Percentiles rank a stretch among this genome's conserved stretches.
Conservation (phyloP, 2,797 vertebrate species). For the Bovichtus variegatus region DNA sequence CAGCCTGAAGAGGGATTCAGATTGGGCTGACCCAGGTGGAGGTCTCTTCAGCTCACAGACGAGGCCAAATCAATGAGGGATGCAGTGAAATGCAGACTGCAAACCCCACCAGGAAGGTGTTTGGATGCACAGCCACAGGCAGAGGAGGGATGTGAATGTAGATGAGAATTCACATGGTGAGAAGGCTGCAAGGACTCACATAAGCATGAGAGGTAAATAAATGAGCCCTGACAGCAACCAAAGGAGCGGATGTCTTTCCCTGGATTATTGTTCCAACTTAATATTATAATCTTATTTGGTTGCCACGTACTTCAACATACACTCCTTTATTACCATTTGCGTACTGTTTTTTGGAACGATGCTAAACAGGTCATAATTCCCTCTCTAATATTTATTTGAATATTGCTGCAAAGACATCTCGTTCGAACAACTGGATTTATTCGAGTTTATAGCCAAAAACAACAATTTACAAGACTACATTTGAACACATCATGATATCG, state of each 20-base stretch:
- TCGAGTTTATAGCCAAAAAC: too few relatives aligned
- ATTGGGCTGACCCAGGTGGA: slow-evolving; percentile 65
- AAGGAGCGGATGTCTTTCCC: slow-evolving; percentile 46
- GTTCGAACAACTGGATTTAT: too few relatives aligned
- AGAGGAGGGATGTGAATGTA: slow-evolving; percentile 65
- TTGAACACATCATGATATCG: too few relatives aligned
- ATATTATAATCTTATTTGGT: background rate
- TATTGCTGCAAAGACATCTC: too few relatives aligned
- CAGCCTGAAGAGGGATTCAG: slow-evolving; percentile 61
- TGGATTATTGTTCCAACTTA: slow-evolving; percentile 28
- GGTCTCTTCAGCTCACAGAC: slow-evolving; percentile 63
- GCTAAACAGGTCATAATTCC: too few relatives aligned
- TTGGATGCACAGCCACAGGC: slow-evolving; percentile 69
- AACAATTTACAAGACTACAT: too few relatives aligned
- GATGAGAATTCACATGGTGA: slow-evolving; percentile 63
- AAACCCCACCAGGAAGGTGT: slow-evolving; percentile 60
- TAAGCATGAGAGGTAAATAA: slow-evolving; percentile 66
- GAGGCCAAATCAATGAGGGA: slow-evolving; percentile 73
- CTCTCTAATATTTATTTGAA: too few relatives aligned
- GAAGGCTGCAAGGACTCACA: slow-evolving; percentile 52
- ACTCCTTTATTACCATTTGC: too few relatives aligned
- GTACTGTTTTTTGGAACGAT: too few relatives aligned
- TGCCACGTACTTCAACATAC: too few relatives aligned
- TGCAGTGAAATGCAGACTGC: slow-evolving; percentile 69
- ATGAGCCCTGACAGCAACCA: slow-evolving; percentile 68